A percentile compares a stretch with the other conserved stretches of the same genome.
Evolutionary conservation across 1,140 invertebrate genomes (phyloP).

Genomic region (Eupeodes corollae): DNA sequence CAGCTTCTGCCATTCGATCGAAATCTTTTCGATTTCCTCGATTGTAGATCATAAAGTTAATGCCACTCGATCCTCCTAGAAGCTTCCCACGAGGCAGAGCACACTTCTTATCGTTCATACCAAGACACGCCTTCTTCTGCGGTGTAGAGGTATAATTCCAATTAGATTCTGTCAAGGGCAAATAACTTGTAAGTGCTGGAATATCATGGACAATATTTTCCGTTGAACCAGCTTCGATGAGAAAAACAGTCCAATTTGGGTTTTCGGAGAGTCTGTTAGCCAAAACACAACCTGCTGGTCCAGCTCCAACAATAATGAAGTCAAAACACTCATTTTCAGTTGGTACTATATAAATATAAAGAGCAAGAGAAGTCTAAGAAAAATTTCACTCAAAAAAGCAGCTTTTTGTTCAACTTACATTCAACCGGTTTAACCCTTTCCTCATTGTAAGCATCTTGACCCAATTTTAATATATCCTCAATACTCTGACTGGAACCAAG

Average conservation of each 20-base stretch:
- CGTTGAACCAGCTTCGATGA: conserved; percentile 51
- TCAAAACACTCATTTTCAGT: conserved; percentile 46
- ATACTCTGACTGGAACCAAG: no score
- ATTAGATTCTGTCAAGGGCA: conserved; percentile 42
- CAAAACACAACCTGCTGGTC: conserved; percentile 65
- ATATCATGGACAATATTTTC: conserved; percentile 54
- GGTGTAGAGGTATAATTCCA: conserved; percentile 54
- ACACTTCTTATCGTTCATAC: conserved; percentile 40
- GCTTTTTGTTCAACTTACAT: conserved; percentile 23
- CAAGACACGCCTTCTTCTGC: conserved; percentile 46
- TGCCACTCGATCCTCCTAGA: conserved; percentile 57
- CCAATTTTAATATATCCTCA: no score
- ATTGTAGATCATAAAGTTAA: conserved; percentile 77
- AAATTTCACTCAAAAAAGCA: no score
- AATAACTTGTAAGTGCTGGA: conserved; percentile 45
- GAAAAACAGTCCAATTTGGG: conserved; percentile 39
- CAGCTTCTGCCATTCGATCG: conserved; percentile 52
- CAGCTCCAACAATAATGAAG: conserved; percentile 76
- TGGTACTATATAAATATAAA: conserved; percentile 12
- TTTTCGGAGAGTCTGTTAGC: conserved; percentile 54
- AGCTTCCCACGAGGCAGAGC: conserved; percentile 47
- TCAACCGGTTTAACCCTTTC: no score
- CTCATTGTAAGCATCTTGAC: no score
- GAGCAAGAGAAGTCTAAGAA: no score
- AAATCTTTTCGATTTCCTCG: conserved; percentile 62